These are phyloP conservation scores for Drosophila neocordata DNA, from an alignment of 1,140 invertebrate genomes.

Conservation along the genomic window DNA sequence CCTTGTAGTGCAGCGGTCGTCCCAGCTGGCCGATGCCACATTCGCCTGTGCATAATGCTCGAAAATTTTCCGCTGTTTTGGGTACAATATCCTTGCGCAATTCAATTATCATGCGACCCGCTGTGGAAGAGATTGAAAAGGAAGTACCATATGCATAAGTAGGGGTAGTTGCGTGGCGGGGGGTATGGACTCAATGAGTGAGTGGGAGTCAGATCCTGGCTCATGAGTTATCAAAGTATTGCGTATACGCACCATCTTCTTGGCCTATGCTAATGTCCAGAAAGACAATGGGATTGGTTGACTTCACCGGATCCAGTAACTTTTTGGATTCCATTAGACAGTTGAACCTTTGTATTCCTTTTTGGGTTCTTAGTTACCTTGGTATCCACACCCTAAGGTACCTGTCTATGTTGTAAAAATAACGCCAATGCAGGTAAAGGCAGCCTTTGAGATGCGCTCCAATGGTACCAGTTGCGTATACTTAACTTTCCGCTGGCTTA, in stretches of 20 bases:
- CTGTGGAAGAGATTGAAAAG: slow-evolving; percentile 78
- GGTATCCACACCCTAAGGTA: background rate
- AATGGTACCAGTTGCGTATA: background rate
- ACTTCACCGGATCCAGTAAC: slow-evolving; percentile 48
- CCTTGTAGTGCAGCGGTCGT: slow-evolving; percentile 90
- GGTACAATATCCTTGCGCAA: slow-evolving; percentile 93
- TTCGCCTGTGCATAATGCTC: slow-evolving; percentile 94
- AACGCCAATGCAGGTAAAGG: background rate
- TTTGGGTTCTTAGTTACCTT: slow-evolving; percentile 1
- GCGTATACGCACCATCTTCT: slow-evolving; percentile 82
- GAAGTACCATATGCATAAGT: slow-evolving; percentile 4
- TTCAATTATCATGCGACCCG: slow-evolving; percentile 92
- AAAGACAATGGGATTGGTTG: slow-evolving; percentile 85
- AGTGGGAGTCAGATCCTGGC: slow-evolving; percentile 12
- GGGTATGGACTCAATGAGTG: background rate
- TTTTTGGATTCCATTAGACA: slow-evolving; percentile 43
- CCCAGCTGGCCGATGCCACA: slow-evolving; percentile 88
- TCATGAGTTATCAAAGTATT: background rate
- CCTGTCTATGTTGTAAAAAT: background rate
- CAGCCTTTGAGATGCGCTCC: background rate
- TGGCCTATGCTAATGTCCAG: slow-evolving; percentile 88
- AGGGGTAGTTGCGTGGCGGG: slow-evolving; percentile 24
- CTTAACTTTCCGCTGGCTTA: background rate
- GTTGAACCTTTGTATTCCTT: slow-evolving; percentile 16
- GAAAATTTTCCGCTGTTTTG: slow-evolving; percentile 95